Base-by-base conservation (phyloP, 1,140 invertebrate species). In the Drosophila arizonae region DNA sequence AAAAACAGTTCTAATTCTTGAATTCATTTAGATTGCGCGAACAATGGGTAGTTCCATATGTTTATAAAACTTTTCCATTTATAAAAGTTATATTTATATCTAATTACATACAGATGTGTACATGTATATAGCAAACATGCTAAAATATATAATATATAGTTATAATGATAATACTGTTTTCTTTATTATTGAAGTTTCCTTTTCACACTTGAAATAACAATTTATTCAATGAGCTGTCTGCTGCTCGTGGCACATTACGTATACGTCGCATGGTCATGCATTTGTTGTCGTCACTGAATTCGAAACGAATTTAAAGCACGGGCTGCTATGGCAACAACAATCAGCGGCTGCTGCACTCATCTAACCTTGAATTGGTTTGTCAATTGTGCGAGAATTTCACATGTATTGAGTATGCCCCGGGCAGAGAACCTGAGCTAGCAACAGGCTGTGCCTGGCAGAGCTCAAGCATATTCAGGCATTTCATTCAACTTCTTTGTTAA, bases 331-430 rank as follows among this genome's bases (percentile, higher is more conserved):
- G 3, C 28, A 30, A 30, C 28, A 30, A 30, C 28, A 30, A 30
- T 0, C 28, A 30, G 11, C 28, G 41, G 39, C 57, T 51, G 57
- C 55, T 81, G 78, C 64, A 81, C 70, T 78, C 79, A 75, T 68
- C 43, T 74, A 63, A 81, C 79, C 79, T 82, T 81, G 75, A 72
- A 43, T 70, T 58, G 45, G 17, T 76, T 63, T 72, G 71, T 56
- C 71, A 74, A 72, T 76, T 68, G 63, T 60, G 71, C 70, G 54
- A 73, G 55, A 56, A 66, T 45, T 55, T 61, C 17, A 54, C 21
- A 24, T 24, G 3, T 24, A 24, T 24, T 24, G 21, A 24, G 21
- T 24, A 24, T 17, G 17, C 17, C n/a, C 10, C n/a, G 41, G 24
- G 28, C 41, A 17, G 48, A 28, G 1, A 48, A 24, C 10, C 11